Base-by-base conservation (phyloP, 1,140 invertebrate species). In the Heterodera schachtii region DNA sequence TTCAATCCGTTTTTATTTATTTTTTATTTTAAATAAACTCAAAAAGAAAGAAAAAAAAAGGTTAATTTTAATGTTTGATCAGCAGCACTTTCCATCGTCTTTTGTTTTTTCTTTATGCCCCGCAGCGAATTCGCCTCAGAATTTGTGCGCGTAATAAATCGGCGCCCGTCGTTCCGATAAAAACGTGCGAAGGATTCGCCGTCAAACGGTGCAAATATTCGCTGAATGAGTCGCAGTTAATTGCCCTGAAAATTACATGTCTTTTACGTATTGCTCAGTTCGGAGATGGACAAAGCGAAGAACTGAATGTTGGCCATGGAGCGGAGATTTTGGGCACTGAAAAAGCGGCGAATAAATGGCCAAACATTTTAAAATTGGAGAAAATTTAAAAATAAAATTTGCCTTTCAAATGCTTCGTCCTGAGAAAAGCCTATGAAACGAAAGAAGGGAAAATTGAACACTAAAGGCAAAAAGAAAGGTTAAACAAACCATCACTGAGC, bases 181-280 rank as follows among this genome's bases (percentile, higher is more conserved):
- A 85, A 7, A 85, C 75, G 52, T 79, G 47, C 57, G 74, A 78
- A n/a, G 75, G 60, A 44, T 85, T 78, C n/a, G 76, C 84, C 73
- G 80, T 75, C 43, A 85, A 21, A 31, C 71, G 46, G 41, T 60
- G 13, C 44, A 85, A 84, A 49, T 75, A 83, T 60, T 86, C 69
- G 16, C 84, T 85, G 52, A 73, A 85, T 75, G 44, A 7, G 52
- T n/a, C 46, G 49, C 47, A 57, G 6, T n/a, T n/a, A n/a, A n/a
- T n/a, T n/a, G n/a, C 81, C 81, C 13, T 76, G 3, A 43, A 21
- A 41, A 77, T 16, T 47, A 49, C 31, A 64, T 21, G 78, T 21
- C 11, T 31, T 43, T 84, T 82, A 86, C 85, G 70, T 82, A 74
- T 88, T 88, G 75, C 80, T 87, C 49, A 87, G 67, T 31, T 83